Evolutionary conservation across 2,888 invertebrate genomes (phyloP).

Genomic region (Oscheius sp.): DNA sequence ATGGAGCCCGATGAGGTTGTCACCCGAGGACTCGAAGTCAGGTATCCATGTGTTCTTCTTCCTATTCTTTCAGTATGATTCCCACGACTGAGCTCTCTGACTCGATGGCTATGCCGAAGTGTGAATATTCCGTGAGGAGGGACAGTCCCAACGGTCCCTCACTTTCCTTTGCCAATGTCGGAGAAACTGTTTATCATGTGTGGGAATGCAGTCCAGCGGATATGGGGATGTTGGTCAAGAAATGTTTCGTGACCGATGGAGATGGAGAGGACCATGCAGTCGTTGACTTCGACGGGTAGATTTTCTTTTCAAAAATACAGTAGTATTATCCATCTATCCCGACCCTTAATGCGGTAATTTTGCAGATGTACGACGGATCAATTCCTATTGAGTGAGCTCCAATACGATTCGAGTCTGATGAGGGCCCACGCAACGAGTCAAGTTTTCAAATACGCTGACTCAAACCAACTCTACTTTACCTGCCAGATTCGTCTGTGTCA

Average conservation of each 20-base stretch:
- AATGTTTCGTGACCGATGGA: constrained; percentile 68
- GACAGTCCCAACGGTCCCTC: constrained; percentile 62
- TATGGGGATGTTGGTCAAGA: constrained; percentile 69
- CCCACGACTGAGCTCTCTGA: constrained; percentile 66
- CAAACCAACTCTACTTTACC: constrained; percentile 68
- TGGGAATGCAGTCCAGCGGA: constrained; percentile 67
- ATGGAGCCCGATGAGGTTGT: constrained; percentile 70
- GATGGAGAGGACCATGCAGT: constrained; percentile 68
- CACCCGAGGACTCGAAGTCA: constrained; percentile 66
- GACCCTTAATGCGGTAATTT: neutral
- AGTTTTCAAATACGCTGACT: constrained; percentile 70
- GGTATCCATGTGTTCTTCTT: constrained; percentile 41
- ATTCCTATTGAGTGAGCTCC: constrained; percentile 60
- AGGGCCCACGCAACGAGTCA: constrained; percentile 67
- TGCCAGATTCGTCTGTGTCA: constrained; percentile 70
- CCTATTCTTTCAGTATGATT: constrained; percentile 53
- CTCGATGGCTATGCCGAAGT: constrained; percentile 67
- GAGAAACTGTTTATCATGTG: constrained; percentile 68
- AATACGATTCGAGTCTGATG: constrained; percentile 64
- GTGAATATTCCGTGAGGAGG: constrained; percentile 63
- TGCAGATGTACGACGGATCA: constrained; percentile 63
- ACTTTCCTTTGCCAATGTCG: constrained; percentile 66
- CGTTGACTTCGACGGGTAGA: constrained; percentile 62
- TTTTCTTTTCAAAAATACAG: constrained; percentile 16
- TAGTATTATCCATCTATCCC: constrained; percentile 1